These are phyloP conservation scores for Smittia aterrima DNA, from an alignment of 2,888 invertebrate species.

Conservation along the genomic window DNA sequence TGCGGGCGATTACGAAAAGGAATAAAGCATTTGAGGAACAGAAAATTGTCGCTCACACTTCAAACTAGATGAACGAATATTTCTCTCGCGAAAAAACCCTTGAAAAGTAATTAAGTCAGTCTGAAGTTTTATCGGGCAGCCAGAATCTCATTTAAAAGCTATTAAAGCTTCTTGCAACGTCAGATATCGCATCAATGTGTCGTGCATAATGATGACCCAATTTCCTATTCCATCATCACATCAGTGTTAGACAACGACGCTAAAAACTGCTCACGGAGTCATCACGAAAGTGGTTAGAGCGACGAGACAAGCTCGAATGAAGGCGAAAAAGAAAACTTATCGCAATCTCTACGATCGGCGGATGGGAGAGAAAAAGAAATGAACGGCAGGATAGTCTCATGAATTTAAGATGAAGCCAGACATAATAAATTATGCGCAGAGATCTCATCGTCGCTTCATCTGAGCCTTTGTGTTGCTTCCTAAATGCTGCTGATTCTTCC, in stretches of 20 bases:
- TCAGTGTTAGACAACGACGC: not conserved
- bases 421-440: constrained; percentile 23
- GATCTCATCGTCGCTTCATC: not conserved
- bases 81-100: not conserved
- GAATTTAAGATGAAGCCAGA: constrained; percentile 36
- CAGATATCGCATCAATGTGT: constrained; percentile 39
- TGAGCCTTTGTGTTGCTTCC: not conserved
- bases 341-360: constrained; percentile 7
- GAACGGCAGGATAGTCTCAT: constrained; percentile 27
- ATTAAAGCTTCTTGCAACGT: not conserved
- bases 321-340: not conserved
- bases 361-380: not conserved
- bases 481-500: not conserved
- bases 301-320: not conserved
- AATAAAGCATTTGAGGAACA: too few species aligned
- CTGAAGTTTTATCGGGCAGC: not conserved
- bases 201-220: constrained; percentile 39
- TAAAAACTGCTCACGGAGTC: not conserved
- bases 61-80: too few species aligned
- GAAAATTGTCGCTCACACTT: too few species aligned
- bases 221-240: not conserved
- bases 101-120: constrained; percentile 28
- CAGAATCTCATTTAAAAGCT: constrained; percentile 38
- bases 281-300: not conserved
- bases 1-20: not conserved